These are phyloP conservation scores for Lophotis ruficrista DNA, from an alignment of 2,113 vertebrate species.

Conservation along the genomic window DNA sequence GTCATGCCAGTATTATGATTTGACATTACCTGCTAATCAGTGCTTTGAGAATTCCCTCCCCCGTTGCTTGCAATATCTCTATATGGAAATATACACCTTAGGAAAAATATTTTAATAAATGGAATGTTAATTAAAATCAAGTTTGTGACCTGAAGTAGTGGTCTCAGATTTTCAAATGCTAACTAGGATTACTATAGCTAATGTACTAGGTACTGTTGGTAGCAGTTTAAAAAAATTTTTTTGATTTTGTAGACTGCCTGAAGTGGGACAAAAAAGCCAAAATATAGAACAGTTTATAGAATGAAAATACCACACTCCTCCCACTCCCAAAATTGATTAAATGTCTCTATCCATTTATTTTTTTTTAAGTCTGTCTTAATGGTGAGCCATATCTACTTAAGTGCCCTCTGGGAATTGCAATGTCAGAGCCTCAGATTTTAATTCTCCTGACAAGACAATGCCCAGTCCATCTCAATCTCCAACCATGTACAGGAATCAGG, in stretches of 20 bases:
- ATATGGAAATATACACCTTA: not conserved
- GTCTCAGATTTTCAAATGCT: not conserved
- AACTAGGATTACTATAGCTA: not conserved
- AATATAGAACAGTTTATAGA: not conserved
- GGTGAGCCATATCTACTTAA: not conserved
- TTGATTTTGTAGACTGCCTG: not conserved
- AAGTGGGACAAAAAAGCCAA: not conserved
- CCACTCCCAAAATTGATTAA: not conserved
- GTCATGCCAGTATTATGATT: not conserved
- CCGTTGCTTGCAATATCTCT: not conserved
- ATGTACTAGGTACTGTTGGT: too few species aligned
- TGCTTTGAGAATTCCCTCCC: not conserved
- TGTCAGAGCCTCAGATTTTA: not conserved
- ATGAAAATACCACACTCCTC: not conserved
- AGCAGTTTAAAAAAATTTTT: not conserved
- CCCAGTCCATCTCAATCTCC: not conserved
- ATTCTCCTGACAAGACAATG: not conserved
- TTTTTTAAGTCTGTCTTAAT: not conserved
- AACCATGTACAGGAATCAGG: not conserved
- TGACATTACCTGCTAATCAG: conserved; percentile 6
- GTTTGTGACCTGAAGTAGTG: not conserved
- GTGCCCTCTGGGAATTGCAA: not conserved
- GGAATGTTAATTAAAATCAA: not conserved
- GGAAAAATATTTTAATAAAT: not conserved
- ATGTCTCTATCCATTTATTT: not conserved